These are phyloP conservation scores for Actinemys pallida DNA, from an alignment of 2,113 vertebrate genomes.

Conservation along the genomic window DNA sequence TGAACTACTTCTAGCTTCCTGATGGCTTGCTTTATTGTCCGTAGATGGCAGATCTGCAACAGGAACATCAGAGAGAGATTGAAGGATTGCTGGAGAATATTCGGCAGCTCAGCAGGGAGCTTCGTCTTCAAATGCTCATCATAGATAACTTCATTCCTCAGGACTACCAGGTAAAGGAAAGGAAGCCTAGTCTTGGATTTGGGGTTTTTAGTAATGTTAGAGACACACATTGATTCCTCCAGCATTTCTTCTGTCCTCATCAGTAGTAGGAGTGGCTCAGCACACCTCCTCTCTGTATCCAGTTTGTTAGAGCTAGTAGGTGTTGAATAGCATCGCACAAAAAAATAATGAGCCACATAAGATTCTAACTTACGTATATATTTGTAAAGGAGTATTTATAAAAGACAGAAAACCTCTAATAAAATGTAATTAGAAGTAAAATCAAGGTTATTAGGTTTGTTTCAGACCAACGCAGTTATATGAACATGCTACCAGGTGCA, in stretches of 20 bases:
- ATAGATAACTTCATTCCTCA: conserved; percentile 98
- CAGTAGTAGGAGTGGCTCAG: background rate
- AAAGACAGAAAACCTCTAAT: background rate
- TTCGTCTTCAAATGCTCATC: conserved; percentile 97
- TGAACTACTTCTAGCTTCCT: background rate
- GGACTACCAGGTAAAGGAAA: conserved; percentile 91
- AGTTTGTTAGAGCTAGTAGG: background rate
- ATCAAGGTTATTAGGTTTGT: background rate
- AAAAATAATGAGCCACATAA: background rate
- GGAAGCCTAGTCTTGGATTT: background rate
- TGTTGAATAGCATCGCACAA: background rate
- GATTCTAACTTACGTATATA: background rate
- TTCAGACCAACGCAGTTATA: background rate
- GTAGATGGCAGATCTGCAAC: conserved; percentile 97
- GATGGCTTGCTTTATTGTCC: background rate
- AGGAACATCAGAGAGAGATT: conserved; percentile 96
- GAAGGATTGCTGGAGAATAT: conserved; percentile 97
- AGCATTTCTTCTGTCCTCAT: background rate
- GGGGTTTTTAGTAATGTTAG: rapidly evolving
- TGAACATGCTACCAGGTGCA: background rate
- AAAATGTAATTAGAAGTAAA: background rate
- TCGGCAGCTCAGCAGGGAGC: conserved; percentile 94
- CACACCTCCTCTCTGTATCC: background rate
- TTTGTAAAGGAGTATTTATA: background rate
- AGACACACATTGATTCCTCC: rapidly evolving